These are phyloP conservation scores for Laticauda laticaudata DNA, from an alignment of 2,113 vertebrate species.

Conservation along the genomic window DNA sequence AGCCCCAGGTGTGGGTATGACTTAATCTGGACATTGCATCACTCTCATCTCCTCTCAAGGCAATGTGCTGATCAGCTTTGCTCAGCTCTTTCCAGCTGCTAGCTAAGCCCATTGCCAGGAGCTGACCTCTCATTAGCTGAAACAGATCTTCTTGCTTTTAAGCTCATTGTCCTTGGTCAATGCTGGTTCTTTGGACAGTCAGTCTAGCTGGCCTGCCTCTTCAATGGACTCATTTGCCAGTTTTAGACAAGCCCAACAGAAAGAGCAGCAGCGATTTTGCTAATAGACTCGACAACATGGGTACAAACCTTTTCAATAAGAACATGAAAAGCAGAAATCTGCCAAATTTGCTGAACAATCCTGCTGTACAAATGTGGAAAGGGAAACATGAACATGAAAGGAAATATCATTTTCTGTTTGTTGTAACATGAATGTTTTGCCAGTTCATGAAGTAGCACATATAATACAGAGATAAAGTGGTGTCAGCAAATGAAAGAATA, in stretches of 20 bases:
- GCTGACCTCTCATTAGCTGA: background rate
- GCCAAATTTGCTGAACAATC: background rate
- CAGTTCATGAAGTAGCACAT: background rate
- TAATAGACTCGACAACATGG: background rate
- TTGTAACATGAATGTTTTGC: background rate
- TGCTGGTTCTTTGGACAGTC: background rate
- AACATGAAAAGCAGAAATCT: too few relatives aligned
- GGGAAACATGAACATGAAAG: background rate
- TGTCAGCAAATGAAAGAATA: background rate
- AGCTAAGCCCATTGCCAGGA: background rate
- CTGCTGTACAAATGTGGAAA: background rate
- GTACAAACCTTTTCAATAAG: background rate
- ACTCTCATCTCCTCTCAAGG: background rate
- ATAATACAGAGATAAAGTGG: background rate
- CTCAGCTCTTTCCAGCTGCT: background rate
- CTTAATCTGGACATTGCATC: background rate
- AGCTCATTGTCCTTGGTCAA: background rate
- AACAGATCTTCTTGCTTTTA: background rate
- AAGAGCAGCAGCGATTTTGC: background rate
- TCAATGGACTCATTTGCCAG: background rate
- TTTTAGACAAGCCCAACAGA: background rate
- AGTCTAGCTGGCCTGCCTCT: background rate
- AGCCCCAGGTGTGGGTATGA: background rate
- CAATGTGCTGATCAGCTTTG: background rate
- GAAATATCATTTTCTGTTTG: background rate